Conservation (phyloP, 2,888 invertebrate species). For the Epinotia brunnichana region DNA sequence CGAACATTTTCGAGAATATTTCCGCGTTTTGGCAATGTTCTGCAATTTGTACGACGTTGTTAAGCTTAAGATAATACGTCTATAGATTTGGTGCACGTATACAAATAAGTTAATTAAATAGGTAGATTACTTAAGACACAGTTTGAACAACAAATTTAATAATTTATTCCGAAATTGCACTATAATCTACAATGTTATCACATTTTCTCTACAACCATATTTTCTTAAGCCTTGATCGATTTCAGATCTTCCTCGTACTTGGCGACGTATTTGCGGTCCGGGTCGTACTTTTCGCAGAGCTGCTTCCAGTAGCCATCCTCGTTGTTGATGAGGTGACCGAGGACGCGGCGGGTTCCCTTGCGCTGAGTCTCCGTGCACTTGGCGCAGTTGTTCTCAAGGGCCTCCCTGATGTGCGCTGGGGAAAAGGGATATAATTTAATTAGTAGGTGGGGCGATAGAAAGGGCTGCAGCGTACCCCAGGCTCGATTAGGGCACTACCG, state of each 20-base stretch:
- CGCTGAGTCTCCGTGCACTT: slow-evolving; percentile 68
- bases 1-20: too few relatives aligned
- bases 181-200: slow-evolving; percentile 28
- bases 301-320: slow-evolving; percentile 62
- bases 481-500: too few relatives aligned
- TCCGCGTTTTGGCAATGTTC: too few relatives aligned
- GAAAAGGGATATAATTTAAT: slow-evolving; percentile 17
- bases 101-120: too few relatives aligned
- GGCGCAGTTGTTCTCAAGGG: slow-evolving; percentile 66
- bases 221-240: slow-evolving; percentile 46
- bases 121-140: background rate
- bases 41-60: too few relatives aligned
- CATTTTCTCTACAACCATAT: slow-evolving; percentile 11
- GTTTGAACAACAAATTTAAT: slow-evolving; percentile 29
- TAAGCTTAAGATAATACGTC: too few relatives aligned
- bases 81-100: too few relatives aligned
- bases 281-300: slow-evolving; percentile 62
- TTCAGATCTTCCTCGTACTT: slow-evolving; percentile 62
- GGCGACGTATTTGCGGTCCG: slow-evolving; percentile 53
- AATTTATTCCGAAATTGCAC: slow-evolving; percentile 39
- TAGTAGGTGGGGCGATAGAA: background rate
- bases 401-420: slow-evolving; percentile 69
- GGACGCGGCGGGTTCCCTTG: slow-evolving; percentile 58
- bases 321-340: slow-evolving; percentile 68
- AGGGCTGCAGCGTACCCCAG: too few relatives aligned